phyloP scores from a whole-genome alignment of 2,797 vertebrate species.

The Tauraco hartlaubi region DNA sequence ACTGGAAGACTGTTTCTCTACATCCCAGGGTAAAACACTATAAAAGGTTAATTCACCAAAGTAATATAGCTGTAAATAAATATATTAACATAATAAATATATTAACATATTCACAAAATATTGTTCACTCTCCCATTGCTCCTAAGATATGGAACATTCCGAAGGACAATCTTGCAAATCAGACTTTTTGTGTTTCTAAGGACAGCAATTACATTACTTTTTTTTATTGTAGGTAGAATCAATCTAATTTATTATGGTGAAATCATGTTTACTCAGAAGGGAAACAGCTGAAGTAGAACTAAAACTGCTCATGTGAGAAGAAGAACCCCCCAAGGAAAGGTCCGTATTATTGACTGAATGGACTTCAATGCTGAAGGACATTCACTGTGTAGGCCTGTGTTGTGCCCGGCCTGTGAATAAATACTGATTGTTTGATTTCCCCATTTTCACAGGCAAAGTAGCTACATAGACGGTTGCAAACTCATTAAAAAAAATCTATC shows the following conservation, averaged over 20 bases:
- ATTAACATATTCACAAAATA: background rate
- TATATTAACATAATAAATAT: background rate
- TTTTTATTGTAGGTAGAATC: background rate
- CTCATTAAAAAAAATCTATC: background rate
- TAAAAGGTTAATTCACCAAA: background rate
- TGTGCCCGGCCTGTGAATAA: background rate
- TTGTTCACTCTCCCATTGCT: background rate
- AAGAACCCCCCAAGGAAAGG: background rate
- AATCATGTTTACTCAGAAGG: background rate
- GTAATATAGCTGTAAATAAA: background rate
- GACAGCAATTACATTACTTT: background rate
- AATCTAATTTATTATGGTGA: background rate
- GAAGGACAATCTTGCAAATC: background rate
- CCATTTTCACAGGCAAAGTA: background rate
- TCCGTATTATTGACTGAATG: background rate
- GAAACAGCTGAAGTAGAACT: background rate
- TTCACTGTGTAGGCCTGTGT: background rate
- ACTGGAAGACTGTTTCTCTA: background rate
- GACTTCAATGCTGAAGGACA: background rate
- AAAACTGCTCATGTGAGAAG: background rate
- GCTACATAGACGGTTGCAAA: background rate
- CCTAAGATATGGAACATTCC: background rate
- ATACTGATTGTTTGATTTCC: background rate
- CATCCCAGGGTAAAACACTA: background rate
- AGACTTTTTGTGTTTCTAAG: background rate